phyloP scores from a whole-genome alignment of 2,113 vertebrate species.

The Triplophysa siluroides region DNA sequence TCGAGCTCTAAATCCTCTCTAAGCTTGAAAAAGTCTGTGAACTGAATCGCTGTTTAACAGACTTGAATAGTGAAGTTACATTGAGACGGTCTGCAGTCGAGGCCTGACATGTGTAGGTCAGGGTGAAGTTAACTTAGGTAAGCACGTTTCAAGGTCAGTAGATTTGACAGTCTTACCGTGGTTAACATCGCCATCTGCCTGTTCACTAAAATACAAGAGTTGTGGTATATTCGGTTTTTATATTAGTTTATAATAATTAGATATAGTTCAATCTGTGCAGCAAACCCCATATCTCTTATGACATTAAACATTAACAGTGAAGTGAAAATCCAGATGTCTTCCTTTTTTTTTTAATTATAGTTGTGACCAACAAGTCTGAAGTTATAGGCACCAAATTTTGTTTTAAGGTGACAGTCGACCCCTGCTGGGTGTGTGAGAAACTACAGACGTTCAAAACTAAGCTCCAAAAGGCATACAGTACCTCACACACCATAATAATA shows the following conservation, averaged over 20 bases:
- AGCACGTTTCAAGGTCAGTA: conserved; percentile 38
- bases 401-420: background rate
- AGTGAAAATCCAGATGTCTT: background rate
- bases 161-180: background rate
- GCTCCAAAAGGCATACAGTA: too few relatives aligned
- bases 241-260: too few relatives aligned
- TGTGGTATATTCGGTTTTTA: too few relatives aligned
- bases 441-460: background rate
- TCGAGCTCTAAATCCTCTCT: background rate
- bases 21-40: background rate
- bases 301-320: background rate
- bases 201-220: background rate
- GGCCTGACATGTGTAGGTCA: too few relatives aligned
- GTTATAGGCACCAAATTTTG: too few relatives aligned
- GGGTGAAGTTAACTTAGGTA: background rate
- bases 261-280: too few relatives aligned
- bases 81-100: background rate
- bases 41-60: background rate
- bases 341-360: background rate
- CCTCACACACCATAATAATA: too few relatives aligned
- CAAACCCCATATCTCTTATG: background rate
- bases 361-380: background rate
- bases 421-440: background rate
- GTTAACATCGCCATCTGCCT: conserved; percentile 23
- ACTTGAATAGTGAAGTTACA: background rate